Base-by-base conservation (phyloP, 2,888 invertebrate genomes). In the Lochmaea capreae region DNA sequence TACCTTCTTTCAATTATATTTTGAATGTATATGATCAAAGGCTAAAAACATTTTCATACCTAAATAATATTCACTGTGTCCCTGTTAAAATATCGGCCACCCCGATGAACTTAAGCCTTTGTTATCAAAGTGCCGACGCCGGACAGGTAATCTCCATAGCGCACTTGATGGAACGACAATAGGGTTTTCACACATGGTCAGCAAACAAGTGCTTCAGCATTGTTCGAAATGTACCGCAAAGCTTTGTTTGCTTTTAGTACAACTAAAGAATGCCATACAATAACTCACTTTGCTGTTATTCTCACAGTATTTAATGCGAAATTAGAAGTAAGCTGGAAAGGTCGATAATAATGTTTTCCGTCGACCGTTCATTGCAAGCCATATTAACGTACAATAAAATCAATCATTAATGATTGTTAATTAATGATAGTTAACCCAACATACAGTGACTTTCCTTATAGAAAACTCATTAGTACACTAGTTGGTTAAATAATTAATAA, bases 141-240 rank as follows among this genome's bases (percentile, higher is more conserved):
- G 33, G 59, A 62, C 67, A 72, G 72, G 68, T 74, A 72, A 65
- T 72, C 72, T 65, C 68, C 62, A 68, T 72, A 73, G 71, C 70
- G 65, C 57, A 72, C 74, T 76, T 74, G 74, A 76, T 67, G 69
- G 68, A 68, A 26, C 33, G 65, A 65, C 71, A 67, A 61, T 68
- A 39, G 39, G 62, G 67, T 77, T 78, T 80, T 81, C 77, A 77
- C 79, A 79, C 79, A 76, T 77, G 74, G 76, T 11, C 73, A 65
- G 70, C 61, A 66, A 72, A 76, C 76, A 78, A 78, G 80, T 79
- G 75, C 63, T 67, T 68, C 39, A 57, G 42, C 68, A 78, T 79
- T 80, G 78, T 80, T 68, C 52, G 57, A 18, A 42, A 58, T 46
- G 73, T 73, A 69, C 79, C 78, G 79, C 76, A 79, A 79, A 78